Conservation (phyloP, 2,888 invertebrate species). For the Epinotia brunnichana region DNA sequence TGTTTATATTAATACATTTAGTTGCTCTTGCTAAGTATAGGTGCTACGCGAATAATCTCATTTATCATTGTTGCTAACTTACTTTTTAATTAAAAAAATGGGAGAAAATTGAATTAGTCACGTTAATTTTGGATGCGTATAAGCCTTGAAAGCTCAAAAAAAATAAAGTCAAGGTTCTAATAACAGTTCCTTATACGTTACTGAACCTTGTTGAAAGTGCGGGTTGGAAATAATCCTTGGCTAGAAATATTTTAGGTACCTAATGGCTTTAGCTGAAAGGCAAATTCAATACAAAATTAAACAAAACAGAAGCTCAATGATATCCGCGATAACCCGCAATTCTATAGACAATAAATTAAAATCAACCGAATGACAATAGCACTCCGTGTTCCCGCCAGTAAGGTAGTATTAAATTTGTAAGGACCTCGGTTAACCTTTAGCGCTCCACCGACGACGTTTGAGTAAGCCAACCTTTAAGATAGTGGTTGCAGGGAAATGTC, state of each 20-base stretch:
- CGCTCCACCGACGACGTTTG: conserved; percentile 61
- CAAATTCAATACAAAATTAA: conserved; percentile 16
- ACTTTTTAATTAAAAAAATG: background rate
- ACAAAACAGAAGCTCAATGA: conserved; percentile 37
- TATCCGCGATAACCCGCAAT: conserved; percentile 36
- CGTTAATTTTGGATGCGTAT: too few relatives aligned
- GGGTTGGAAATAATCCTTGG: background rate
- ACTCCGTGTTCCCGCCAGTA: conserved; percentile 55
- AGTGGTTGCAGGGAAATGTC: conserved; percentile 80
- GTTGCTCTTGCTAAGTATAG: conserved; percentile 2
- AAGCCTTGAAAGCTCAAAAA: too few relatives aligned
- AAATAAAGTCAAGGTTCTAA: too few relatives aligned
- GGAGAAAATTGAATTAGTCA: too few relatives aligned
- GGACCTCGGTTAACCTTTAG: conserved; percentile 71
- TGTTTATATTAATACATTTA: conserved; percentile 69
- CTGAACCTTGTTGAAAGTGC: background rate
- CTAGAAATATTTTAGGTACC: background rate
- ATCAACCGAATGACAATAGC: conserved; percentile 56
- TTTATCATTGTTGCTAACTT: background rate
- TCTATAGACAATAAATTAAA: conserved; percentile 49
- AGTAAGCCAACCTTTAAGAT: conserved; percentile 76
- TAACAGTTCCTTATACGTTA: too few relatives aligned
- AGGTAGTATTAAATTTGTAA: conserved; percentile 76
- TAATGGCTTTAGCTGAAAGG: background rate
- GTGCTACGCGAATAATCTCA: background rate